Base-by-base conservation (phyloP, 2,797 vertebrate species). In the Huso huso region DNA sequence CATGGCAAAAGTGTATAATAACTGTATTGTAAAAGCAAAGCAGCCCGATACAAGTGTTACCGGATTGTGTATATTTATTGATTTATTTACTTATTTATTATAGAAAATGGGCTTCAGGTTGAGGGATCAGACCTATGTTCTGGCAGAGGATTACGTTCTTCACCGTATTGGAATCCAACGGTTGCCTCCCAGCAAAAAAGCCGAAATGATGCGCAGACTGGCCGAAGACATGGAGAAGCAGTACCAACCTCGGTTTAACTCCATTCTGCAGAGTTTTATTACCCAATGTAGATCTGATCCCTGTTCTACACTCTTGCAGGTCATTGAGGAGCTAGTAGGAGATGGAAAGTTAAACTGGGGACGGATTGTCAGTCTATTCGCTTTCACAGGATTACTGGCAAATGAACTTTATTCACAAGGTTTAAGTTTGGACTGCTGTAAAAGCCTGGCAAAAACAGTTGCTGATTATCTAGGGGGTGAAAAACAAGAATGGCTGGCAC, bases 291-390 rank as follows among this genome's bases (percentile, higher is more conserved):
- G 84, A 66, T 74, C 75, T 18, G 84, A 89, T 72, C 80, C 77
- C 62, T 83, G 83, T 73, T 50, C 74, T 55, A 75, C 81, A 68
- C 82, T 93, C 73, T 74, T 59, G 60, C 81, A 64, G 66, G 84
- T 92, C 79, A 90, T 91, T 63, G 77, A 76, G 57, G 80, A 90
- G 77, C 70, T 93, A 74, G 82, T 84, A 15, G 85, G 78, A 61
- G 85, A 85, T 2, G 88, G 84, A 70, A 85, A 78, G 66, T 80
- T 94, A 77, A 92, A 88, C 83, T 95, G 94, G 93, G 90, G 90
- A 59, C 85, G 89, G 73, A 83, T 94, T 70, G 90, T 93, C 71
- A 86, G 86, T 55, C 84, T 94, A 68, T 87, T 93, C 66, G 81
- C 88, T 37, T 93, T 95, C 61, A 86, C 90, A 0, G 94, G 93